A percentile compares a stretch with the other conserved stretches of the same genome.
These are phyloP conservation scores for Lagodon rhomboides DNA, from an alignment of 2,797 vertebrate species.

Conservation along the genomic window DNA sequence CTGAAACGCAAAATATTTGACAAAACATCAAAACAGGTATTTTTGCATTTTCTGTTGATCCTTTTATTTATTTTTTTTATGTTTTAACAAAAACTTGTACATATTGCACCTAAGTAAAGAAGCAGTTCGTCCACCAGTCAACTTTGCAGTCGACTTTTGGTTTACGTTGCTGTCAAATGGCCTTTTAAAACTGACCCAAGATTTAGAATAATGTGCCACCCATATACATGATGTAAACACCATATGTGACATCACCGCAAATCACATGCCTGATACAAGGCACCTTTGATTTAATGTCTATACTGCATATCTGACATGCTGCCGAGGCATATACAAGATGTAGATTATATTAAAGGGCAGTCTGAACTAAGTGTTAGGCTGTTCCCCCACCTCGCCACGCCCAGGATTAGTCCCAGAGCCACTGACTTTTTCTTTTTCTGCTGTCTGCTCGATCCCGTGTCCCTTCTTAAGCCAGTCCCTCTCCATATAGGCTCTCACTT, in stretches of 20 bases:
- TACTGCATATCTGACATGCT: not conserved
- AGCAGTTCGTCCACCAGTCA: not conserved
- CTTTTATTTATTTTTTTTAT: too few species aligned
- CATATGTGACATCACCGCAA: slow-evolving; percentile 15
- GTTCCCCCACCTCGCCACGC: not conserved
- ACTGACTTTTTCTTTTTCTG: slow-evolving; percentile 40
- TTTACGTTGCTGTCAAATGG: not conserved
- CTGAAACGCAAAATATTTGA: too few species aligned
- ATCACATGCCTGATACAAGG: not conserved
- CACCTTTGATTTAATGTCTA: not conserved
- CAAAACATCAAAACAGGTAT: too few species aligned
- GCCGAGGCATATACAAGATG: not conserved
- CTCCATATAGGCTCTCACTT: slow-evolving; percentile 81
- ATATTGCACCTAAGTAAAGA: not conserved
- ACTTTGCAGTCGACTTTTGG: not conserved
- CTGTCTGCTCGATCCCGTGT: slow-evolving; percentile 17
- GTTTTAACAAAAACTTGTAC: too few species aligned
- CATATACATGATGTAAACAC: not conserved
- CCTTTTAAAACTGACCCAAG: not conserved
- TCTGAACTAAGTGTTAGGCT: not conserved
- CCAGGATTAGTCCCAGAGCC: slow-evolving; percentile 16
- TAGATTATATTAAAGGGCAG: not conserved
- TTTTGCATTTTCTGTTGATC: too few species aligned
- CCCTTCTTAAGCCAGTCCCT: slow-evolving; percentile 82
- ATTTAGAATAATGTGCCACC: not conserved